Base-by-base conservation (phyloP, 2,113 vertebrate species). In the Calidris pugnax region DNA sequence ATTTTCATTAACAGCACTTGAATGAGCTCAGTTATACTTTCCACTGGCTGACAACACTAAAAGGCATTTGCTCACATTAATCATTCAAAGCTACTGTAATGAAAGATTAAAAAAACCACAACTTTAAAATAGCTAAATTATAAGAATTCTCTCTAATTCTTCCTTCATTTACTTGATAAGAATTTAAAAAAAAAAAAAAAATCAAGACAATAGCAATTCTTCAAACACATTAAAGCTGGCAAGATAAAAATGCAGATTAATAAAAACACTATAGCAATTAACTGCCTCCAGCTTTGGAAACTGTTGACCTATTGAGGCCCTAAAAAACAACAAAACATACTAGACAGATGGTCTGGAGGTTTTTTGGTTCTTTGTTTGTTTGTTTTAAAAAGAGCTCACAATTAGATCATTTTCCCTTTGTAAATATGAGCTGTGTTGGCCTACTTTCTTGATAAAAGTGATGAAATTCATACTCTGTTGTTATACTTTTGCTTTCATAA, bases 1-100 rank as follows among this genome's bases (percentile, higher is more conserved):
- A n/a, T 66, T 75, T 80, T 88, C 90, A 89, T 96, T 96, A 97
- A 64, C 51, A 94, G 81, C 86, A 89, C 43, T 95, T 82, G 37
- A 95, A 87, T 0, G 3, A 95, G 86, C 78, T 88, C 53, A 88
- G 59, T 71, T 93, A 48, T 33, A 90, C 43, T 96, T 97, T 92
- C 90, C 95, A 56, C 88, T 81, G 73, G 67, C 35, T 73, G 68
- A 53, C 30, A 81, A 74, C 73, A 75, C 75, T 84, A 79, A 88
- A 87, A 81, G 41, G 30, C 28, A 71, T 78, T 72, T 91, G 68
- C 26, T 79, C 47, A 60, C 81, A 87, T 94, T 87, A 96, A 95
- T 90, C 75, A 95, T 48, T 71, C 66, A 73, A 72, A 86, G 51
- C 26, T 83, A 76, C 82, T 68, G 39, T 53, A 55, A 89, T 73